Percentiles rank a stretch among this genome's conserved stretches.
Evolutionary conservation across 2,113 vertebrate genomes (phyloP).

Genomic region (Bothrops jararaca): DNA sequence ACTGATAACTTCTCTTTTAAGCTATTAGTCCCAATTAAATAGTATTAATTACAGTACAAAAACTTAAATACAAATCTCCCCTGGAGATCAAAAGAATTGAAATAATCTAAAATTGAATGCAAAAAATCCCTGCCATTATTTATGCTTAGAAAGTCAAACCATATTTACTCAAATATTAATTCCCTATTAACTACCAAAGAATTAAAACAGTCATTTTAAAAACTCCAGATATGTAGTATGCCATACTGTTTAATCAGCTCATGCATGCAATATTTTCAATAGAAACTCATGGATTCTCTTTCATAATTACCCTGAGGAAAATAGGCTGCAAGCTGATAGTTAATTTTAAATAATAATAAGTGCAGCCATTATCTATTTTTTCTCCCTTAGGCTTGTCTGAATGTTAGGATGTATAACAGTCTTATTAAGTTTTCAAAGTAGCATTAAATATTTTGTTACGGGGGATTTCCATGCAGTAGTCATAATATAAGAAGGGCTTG

Average conservation of each 20-base stretch:
- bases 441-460: not conserved
- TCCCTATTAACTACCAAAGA: not conserved
- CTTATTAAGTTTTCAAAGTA: constrained; percentile 6
- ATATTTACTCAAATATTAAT: not conserved
- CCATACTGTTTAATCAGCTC: not conserved
- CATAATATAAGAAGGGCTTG: not conserved
- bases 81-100: not conserved
- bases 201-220: not conserved
- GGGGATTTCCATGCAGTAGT: not conserved
- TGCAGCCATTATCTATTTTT: not conserved
- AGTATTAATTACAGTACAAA: not conserved
- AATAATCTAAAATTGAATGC: not conserved
- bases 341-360: not conserved
- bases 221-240: not conserved
- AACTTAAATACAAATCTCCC: not conserved
- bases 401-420: not conserved
- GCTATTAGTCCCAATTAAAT: not conserved
- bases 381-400: not conserved
- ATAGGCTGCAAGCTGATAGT: not conserved
- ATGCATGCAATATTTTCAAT: not conserved
- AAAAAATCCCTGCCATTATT: not conserved
- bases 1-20: not conserved
- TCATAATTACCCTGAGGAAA: not conserved
- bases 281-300: not conserved
- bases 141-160: not conserved